Evolutionary conservation across 2,888 invertebrate species (phyloP), one percentile per base, ranked within the genome.

Genomic region (Phortica okadai): DNA sequence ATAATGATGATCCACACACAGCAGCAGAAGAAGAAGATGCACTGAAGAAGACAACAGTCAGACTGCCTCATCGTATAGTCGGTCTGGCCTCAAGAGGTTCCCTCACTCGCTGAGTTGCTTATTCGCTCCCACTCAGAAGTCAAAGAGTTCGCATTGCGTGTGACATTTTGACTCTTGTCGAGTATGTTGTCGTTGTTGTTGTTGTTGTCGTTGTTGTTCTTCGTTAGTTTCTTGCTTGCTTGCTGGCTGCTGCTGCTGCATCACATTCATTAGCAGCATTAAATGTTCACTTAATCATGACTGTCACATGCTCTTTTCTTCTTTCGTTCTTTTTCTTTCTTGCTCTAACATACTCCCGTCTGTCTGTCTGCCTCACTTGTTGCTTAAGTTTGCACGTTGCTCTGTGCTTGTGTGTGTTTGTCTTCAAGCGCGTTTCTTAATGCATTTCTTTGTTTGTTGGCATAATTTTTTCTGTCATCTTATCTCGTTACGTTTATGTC

Each of bases 261-360:
- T 83, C 84, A 84, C 83, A 87, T 86, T 86, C 87, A 87, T 87
- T 86, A 86, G 86, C 82, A 85, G 86, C 84, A 82, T 85, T 86
- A 86, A 86, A 87, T 87, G 86, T 84, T 83, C 87, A 80, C 81
- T 86, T 85, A 84, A 87, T 86, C 87, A 87, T 83, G 80, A 1
- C 78, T 67, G 74, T 80, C 81, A 41, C 10, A 59, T 3, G 14
- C 59, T 56, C 45, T 64, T 58, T 58, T 56, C 10, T 44, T 62
- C 58, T 73, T 11, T 25, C 50, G 1, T 50, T 50, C 50, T 50
- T 45, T 1, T 1, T 50, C 14, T 50, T 50, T 50, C 50, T 6
- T 45, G 45, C 45, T 11, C 50, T 50, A 33, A 33, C 50, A 8
- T 50, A 6, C 6, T 50, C 4, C 1, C 8, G 50, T 50, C 14